Base-by-base conservation (phyloP, 2,888 invertebrate species). In the Watsonalla cultraria region DNA sequence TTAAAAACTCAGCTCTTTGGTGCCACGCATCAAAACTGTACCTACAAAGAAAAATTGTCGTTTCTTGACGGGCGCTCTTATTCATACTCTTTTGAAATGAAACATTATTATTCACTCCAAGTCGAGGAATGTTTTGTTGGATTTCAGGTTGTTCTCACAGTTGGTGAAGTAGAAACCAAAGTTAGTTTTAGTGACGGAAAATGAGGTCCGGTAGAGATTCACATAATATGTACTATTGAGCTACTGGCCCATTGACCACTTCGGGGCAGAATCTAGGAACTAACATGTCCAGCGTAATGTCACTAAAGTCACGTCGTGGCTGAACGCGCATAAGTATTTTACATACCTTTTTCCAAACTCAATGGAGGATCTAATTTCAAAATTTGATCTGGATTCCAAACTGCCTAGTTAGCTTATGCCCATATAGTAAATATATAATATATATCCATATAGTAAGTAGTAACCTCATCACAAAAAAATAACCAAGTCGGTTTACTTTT, bases 141-240 rank as follows among this genome's bases (percentile, higher is more conserved):
- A 24, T 11, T 35, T 42, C 46, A 39, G 37, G 4, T 14, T 14
- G 13, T 5, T 45, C 46, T 57, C 58, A 61, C 61, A 68, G 69
- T 75, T 68, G 62, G 59, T 57, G 68, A 68, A 58, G 60, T 24
- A 24, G 64, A 66, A 66, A 59, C 61, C 68, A 69, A 74, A 65
- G 68, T 68, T 61, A 60, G 70, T 70, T 74, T 78, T 80, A 84
- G 80, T 84, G 81, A 76, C 74, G 74, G 76, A 83, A 82, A 86
- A 85, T 82, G 82, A 83, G 84, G 80, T 82, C 84, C 71, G 79
- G 82, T 80, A 82, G 80, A 80, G 37, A 78, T 80, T 70, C 69
- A 70, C 71, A 70, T 58, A 70, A 71, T 79, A 84, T 85, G 85
- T 86, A 85, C 86, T 76, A 82, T 84, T 75, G 66, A 72, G 65